Conservation (phyloP, 2,113 vertebrate species). For the Oxygymnocypris stewartii region DNA sequence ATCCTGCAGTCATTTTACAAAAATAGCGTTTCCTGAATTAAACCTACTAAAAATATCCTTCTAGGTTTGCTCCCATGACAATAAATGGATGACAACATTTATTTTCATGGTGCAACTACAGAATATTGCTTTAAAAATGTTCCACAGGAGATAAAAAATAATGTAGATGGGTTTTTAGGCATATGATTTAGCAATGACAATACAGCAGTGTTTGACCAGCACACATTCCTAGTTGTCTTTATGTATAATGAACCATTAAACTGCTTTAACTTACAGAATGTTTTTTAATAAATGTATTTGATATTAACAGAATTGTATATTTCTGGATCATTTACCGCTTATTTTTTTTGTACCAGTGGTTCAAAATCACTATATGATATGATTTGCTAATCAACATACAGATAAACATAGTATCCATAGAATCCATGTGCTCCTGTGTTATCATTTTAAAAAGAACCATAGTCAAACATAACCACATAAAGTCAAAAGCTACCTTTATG, state of each 20-base stretch:
- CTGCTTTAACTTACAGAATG: too few relatives aligned
- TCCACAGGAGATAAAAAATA: not conserved
- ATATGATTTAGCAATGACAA: slow-evolving; percentile 3
- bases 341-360: slow-evolving; percentile 71
- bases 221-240: slow-evolving; percentile 2
- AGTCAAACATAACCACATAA: too few relatives aligned
- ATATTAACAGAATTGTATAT: not conserved
- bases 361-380: slow-evolving; percentile 68
- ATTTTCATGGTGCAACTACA: not conserved
- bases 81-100: slow-evolving; percentile 25
- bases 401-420: slow-evolving; percentile 97
- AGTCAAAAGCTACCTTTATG: not conserved
- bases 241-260: not conserved
- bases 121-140: not conserved
- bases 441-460: slow-evolving; percentile 34
- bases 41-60: not conserved
- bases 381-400: slow-evolving; percentile 73
- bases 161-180: not conserved
- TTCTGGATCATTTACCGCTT: not conserved
- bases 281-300: not conserved
- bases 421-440: slow-evolving; percentile 76
- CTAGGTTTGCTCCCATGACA: slow-evolving; percentile 25
- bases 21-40: slow-evolving; percentile 18
- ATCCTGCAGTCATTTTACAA: not conserved
- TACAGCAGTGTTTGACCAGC: not conserved